phyloP scores from a whole-genome alignment of 2,797 vertebrate species.

The Propithecus perrieri region DNA sequence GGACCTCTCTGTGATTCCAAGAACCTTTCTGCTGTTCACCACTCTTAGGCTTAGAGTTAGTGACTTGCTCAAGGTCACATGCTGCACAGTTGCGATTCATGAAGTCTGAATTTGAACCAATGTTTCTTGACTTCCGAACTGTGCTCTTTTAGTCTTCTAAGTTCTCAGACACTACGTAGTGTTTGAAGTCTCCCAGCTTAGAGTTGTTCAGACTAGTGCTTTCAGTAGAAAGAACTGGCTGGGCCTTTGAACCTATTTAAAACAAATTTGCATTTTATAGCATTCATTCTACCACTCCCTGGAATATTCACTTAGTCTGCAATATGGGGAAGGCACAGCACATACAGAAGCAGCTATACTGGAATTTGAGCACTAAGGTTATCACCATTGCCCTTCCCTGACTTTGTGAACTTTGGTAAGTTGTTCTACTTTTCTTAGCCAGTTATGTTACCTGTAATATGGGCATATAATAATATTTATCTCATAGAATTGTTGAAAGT shows the following conservation, averaged over 20 bases:
- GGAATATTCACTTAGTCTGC: background rate
- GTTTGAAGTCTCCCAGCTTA: background rate
- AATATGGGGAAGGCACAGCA: background rate
- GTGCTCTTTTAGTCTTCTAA: background rate
- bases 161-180: background rate
- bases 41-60: background rate
- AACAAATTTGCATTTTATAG: background rate
- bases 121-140: background rate
- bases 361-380: background rate
- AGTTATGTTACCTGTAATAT: background rate
- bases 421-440: background rate
- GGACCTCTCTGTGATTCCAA: background rate
- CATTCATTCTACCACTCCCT: background rate
- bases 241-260: slow-evolving; percentile 1
- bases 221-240: slow-evolving; percentile 5
- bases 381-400: background rate
- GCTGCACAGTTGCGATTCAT: background rate
- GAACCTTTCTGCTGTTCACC: background rate
- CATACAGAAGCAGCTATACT: background rate
- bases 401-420: background rate
- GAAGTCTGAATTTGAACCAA: slow-evolving; percentile 29
- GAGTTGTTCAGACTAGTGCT: background rate
- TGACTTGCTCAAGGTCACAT: background rate
- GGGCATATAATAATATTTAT: background rate
- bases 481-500: background rate